Evolutionary conservation across 2,113 vertebrate species (phyloP), one percentile per base, ranked within the genome.

Genomic region (Eidolon helvum): DNA sequence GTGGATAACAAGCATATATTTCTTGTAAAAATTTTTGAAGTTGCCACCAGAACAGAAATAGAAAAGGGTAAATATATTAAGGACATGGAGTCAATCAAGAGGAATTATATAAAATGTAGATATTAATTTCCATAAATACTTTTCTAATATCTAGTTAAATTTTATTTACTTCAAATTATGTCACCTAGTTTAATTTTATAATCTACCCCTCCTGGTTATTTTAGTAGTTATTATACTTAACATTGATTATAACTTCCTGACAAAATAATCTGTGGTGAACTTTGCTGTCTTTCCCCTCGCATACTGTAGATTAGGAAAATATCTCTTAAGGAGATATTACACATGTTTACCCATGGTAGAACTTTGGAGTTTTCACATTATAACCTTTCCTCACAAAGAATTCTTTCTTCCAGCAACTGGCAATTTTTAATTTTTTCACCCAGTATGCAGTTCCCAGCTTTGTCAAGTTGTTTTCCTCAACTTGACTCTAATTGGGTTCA

Each of bases 131-230:
- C n/a, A 87, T 22, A 16, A 90, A 85, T 90, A 28, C 18, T 86
- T 94, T 72, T 59, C n/a, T 63, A 50, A 61, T 66, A 35, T 22
- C 79, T 74, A 22, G 38, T 88, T 91, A 79, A 57, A 88, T 85
- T 50, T 38, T 87, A 84, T 50, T 85, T 69, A 75, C 38, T 5
- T 96, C 66, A 69, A n/a, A 45, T 50, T 43, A 50, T 45, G 5
- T 59, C 28, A 88, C 9, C 2, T 57, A 53, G 21, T 90, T 96
- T 87, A 50, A 90, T 90, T 96, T 75, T 92, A 75, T 48, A 80
- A 84, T 65, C 77, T 79, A n/a, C 10, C 2, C 16, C 11, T 33
- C 28, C 59, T 45, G 21, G 80, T 48, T 45, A 38, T 84, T 55
- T 82, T 87, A 57, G 74, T 19, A 28, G 7, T 82, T 26, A 40